These are phyloP conservation scores for Bombycilla garrulus DNA, from an alignment of 2,113 vertebrate genomes.

Conservation along the genomic window DNA sequence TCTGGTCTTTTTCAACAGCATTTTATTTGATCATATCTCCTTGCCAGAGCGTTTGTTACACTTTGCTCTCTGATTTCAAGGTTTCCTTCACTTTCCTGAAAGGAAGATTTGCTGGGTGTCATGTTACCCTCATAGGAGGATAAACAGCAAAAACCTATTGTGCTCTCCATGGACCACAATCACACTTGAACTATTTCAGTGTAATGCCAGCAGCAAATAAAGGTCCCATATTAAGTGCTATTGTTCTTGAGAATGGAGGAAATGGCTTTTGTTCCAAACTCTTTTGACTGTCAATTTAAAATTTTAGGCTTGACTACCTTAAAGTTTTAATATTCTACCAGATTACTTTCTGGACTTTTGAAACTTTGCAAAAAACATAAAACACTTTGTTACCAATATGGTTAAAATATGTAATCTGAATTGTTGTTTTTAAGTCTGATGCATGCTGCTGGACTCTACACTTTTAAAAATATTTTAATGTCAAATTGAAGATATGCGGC, in stretches of 20 bases:
- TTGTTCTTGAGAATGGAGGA: neutral
- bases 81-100: neutral
- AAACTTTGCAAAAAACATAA: neutral
- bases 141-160: neutral
- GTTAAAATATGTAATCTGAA: neutral
- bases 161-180: neutral
- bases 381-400: neutral
- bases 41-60: neutral
- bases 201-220: neutral
- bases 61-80: neutral
- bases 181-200: neutral
- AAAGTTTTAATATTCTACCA: neutral
- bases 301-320: neutral
- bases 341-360: neutral
- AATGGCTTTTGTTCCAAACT: neutral
- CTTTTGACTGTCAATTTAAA: neutral
- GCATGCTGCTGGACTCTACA: neutral
- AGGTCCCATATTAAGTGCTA: neutral
- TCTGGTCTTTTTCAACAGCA: neutral
- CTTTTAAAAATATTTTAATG: neutral
- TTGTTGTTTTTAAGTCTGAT: neutral
- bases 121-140: neutral
- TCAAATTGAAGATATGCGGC: neutral
- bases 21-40: neutral
- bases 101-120: neutral